A percentile compares a stretch with the other conserved stretches of the same genome.
phyloP scores from a whole-genome alignment of 2,797 vertebrate genomes.

The Eupleurogrammus muticus region DNA sequence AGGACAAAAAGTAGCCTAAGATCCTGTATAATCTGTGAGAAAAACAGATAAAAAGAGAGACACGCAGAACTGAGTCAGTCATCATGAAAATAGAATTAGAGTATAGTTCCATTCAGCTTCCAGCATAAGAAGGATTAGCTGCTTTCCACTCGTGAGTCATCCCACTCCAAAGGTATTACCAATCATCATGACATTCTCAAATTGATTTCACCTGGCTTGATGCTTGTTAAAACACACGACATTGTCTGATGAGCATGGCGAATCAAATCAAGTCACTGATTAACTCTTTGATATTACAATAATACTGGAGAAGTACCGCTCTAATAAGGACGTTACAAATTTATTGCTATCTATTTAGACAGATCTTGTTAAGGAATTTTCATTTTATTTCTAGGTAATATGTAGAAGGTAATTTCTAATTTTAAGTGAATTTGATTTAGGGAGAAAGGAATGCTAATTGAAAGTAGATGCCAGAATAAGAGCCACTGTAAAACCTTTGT shows the following conservation, averaged over 20 bases:
- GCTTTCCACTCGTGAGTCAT: constrained; percentile 62
- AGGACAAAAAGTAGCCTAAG: constrained; percentile 27
- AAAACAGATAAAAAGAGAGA: constrained; percentile 34
- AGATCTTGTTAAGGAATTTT: constrained; percentile 11
- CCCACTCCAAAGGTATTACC: constrained; percentile 47
- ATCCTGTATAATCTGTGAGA: constrained; percentile 10
- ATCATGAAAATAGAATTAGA: constrained; percentile 57
- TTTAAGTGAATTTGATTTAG: background rate
- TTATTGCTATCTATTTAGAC: constrained; percentile 11
- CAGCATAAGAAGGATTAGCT: constrained; percentile 58
- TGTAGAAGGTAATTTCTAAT: background rate
- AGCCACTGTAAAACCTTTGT: background rate
- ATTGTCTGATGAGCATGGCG: constrained; percentile 46
- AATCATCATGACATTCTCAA: constrained; percentile 57
- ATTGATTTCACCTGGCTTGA: constrained; percentile 70
- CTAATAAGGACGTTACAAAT: constrained; percentile 26
- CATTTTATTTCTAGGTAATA: background rate
- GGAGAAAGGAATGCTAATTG: background rate
- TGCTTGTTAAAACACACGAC: constrained; percentile 55
- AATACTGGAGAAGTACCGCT: constrained; percentile 22
- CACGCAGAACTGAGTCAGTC: constrained; percentile 41
- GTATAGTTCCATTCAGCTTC: constrained; percentile 41
- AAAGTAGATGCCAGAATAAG: background rate
- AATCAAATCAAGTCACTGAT: constrained; percentile 56
- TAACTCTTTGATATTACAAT: constrained; percentile 53